Conservation (phyloP, 1,140 invertebrate genomes). For the Amyelois transitella region DNA sequence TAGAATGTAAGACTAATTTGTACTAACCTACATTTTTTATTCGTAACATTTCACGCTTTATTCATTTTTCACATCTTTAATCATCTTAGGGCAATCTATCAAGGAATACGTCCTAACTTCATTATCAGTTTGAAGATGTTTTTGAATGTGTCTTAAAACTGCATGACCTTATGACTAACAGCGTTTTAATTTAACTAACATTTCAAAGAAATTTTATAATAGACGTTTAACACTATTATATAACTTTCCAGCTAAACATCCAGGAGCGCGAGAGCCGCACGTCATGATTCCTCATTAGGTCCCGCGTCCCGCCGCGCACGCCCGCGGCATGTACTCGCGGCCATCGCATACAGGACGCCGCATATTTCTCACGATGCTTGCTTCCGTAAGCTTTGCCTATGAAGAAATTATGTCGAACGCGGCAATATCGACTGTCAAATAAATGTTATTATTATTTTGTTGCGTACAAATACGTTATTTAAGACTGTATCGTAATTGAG, state of each 20-base stretch:
- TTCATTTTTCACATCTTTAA: too few relatives aligned
- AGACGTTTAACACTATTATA: not conserved
- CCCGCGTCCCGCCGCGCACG: constrained; percentile 3
- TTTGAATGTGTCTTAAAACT: too few relatives aligned
- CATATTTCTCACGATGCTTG: constrained; percentile 67
- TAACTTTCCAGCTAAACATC: constrained; percentile 11
- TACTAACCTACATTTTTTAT: too few relatives aligned
- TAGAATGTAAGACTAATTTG: too few relatives aligned
- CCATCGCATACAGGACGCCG: constrained; percentile 32
- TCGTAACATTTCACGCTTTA: too few relatives aligned
- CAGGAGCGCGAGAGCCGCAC: constrained; percentile 3
- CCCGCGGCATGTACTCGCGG: constrained; percentile 7
- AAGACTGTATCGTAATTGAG: constrained; percentile 67
- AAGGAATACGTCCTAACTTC: too few relatives aligned
- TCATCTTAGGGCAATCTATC: too few relatives aligned
- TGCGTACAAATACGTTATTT: constrained; percentile 69
- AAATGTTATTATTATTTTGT: constrained; percentile 57
- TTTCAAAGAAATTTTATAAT: not conserved
- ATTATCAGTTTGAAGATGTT: too few relatives aligned
- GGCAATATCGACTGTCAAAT: constrained; percentile 35
- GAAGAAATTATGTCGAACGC: constrained; percentile 54
- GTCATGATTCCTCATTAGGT: constrained; percentile 10
- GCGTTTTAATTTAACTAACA: not conserved
- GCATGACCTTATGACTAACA: too few relatives aligned
- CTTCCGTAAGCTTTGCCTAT: constrained; percentile 68